Percentiles rank a stretch among this genome's conserved stretches.
Conservation (phyloP, 2,113 vertebrate genomes). For the Caracal caracal region DNA sequence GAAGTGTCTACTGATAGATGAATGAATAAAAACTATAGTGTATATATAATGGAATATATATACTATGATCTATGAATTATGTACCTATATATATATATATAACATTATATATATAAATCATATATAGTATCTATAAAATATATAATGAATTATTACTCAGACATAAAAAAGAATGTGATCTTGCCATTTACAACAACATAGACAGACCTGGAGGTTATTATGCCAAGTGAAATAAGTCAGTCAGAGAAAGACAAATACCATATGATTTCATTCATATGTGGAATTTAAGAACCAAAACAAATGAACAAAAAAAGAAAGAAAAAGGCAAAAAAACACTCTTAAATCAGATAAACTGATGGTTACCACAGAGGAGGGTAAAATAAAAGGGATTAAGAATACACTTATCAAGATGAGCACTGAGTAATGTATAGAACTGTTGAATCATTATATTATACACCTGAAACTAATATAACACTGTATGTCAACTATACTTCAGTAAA, state of each 20-base stretch:
- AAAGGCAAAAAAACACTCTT: not conserved
- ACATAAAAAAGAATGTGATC: not conserved
- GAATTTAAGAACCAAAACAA: not conserved
- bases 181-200: not conserved
- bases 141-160: not conserved
- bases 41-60: not conserved
- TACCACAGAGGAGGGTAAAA: not conserved
- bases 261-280: not conserved
- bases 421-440: not conserved
- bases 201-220: not conserved
- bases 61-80: not conserved
- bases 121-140: not conserved
- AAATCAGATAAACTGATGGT: not conserved
- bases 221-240: not conserved
- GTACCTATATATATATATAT: not conserved
- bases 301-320: not conserved
- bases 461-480: not conserved
- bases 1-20: not conserved
- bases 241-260: not conserved
- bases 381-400: not conserved
- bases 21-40: not conserved
- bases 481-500: not conserved
- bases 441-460: not conserved
- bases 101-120: not conserved
- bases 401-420: not conserved